Conservation (phyloP, 2,797 vertebrate species). For the Etheostoma perlongum region DNA sequence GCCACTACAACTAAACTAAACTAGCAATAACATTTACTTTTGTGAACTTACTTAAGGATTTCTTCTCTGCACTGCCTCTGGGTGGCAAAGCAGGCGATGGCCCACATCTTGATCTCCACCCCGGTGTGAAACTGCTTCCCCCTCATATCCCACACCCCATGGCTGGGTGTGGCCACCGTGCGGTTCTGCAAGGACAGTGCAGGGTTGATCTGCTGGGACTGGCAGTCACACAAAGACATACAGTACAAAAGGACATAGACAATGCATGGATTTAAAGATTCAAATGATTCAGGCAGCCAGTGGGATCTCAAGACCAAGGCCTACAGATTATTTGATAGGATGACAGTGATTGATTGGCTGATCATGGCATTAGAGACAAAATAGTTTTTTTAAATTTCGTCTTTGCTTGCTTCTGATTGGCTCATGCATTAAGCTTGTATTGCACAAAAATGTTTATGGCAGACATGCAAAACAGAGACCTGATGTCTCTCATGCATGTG, state of each 20-base stretch:
- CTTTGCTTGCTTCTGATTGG: background rate
- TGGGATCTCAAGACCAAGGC: conserved; percentile 6
- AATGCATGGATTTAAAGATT: conserved; percentile 34
- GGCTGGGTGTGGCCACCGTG: conserved; percentile 96
- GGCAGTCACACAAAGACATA: conserved; percentile 50
- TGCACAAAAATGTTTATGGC: background rate
- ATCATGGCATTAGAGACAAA: conserved; percentile 1
- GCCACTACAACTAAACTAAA: background rate
- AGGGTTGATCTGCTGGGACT: conserved; percentile 76
- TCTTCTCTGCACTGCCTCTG: conserved; percentile 98
- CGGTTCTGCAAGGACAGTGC: conserved; percentile 89
- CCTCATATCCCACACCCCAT: conserved; percentile 98
- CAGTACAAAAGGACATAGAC: conserved; percentile 44
- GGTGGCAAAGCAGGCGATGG: conserved; percentile 97
- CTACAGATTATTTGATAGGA: background rate
- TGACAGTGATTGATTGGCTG: background rate
- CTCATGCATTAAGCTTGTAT: background rate
- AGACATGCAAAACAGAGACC: conserved; percentile 10
- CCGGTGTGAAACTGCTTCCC: conserved; percentile 98
- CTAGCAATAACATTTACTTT: background rate
- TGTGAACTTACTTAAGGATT: conserved; percentile 92
- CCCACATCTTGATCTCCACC: conserved; percentile 99
- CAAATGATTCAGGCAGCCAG: conserved; percentile 13
- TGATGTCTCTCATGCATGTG: conserved; percentile 10
- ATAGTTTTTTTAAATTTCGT: background rate